A percentile compares a stretch with the other conserved stretches of the same genome.
These are phyloP conservation scores for Bucorvus abyssinicus DNA, from an alignment of 2,797 vertebrate genomes.

Conservation along the genomic window DNA sequence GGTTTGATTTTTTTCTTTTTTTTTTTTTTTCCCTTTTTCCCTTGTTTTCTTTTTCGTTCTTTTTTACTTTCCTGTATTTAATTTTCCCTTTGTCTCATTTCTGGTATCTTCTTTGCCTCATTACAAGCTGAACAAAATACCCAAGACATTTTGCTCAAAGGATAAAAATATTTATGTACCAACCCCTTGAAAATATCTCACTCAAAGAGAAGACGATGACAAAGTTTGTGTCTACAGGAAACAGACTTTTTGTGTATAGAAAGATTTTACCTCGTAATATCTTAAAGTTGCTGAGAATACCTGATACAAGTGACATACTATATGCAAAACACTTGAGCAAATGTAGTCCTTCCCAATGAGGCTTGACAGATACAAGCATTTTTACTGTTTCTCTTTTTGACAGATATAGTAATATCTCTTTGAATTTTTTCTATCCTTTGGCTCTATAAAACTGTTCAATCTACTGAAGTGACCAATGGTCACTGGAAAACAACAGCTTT, in stretches of 20 bases:
- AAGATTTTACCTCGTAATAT: not conserved
- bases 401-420: not conserved
- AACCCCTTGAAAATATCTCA: not conserved
- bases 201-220: not conserved
- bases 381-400: not conserved
- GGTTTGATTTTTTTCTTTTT: not conserved
- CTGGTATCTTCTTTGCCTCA: not conserved
- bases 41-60: not conserved
- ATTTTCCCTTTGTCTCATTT: not conserved
- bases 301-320: fast-evolving
- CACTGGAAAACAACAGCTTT: not conserved
- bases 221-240: not conserved
- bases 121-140: not conserved
- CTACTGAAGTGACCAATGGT: not conserved
- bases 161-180: not conserved
- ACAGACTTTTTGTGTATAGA: not conserved
- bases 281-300: not conserved
- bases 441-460: not conserved
- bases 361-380: not conserved
- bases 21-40: not conserved
- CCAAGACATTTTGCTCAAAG: not conserved
- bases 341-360: not conserved
- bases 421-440: not conserved
- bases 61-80: not conserved
- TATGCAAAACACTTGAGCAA: not conserved